Percentiles rank a stretch among this genome's conserved stretches.
phyloP scores from a whole-genome alignment of 92 coral and sea anemone species.

The Palythoa heliodiscus region DNA sequence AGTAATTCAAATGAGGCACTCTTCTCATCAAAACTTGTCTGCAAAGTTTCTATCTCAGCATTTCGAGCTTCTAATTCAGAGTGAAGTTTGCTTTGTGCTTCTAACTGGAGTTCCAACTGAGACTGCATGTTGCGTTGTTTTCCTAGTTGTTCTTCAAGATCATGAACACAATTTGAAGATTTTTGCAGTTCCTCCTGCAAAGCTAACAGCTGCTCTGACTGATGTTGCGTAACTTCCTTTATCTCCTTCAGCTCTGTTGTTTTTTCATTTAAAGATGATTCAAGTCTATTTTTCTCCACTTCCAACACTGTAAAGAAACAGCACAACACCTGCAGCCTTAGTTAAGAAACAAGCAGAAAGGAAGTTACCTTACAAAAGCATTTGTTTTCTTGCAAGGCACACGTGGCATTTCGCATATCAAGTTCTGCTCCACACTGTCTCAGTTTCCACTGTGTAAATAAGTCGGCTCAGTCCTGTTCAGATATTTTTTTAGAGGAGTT shows the following conservation, averaged over 20 bases:
- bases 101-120: neutral
- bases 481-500: too few relatives aligned
- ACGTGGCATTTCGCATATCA: too few relatives aligned
- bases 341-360: too few relatives aligned
- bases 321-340: too few relatives aligned
- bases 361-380: too few relatives aligned
- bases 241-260: conserved; percentile 49
- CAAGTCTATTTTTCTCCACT: conserved; percentile 46
- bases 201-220: conserved; percentile 45
- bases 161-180: conserved; percentile 29
- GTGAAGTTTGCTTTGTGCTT: conserved; percentile 29
- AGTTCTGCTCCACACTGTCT: too few relatives aligned
- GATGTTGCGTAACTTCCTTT: conserved; percentile 50
- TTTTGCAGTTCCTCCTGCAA: conserved; percentile 42
- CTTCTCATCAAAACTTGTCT: conserved; percentile 63
- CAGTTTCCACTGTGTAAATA: too few relatives aligned
- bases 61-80: conserved; percentile 51
- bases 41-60: conserved; percentile 63
- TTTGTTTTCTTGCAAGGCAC: too few relatives aligned
- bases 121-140: conserved; percentile 4
- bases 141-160: conserved; percentile 33
- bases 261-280: conserved; percentile 48
- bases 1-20: conserved; percentile 54
- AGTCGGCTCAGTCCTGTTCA: too few relatives aligned
- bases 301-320: conserved; percentile 15